Evolutionary conservation across 2,888 invertebrate genomes (phyloP).

Genomic region (Microplitis manilae): DNA sequence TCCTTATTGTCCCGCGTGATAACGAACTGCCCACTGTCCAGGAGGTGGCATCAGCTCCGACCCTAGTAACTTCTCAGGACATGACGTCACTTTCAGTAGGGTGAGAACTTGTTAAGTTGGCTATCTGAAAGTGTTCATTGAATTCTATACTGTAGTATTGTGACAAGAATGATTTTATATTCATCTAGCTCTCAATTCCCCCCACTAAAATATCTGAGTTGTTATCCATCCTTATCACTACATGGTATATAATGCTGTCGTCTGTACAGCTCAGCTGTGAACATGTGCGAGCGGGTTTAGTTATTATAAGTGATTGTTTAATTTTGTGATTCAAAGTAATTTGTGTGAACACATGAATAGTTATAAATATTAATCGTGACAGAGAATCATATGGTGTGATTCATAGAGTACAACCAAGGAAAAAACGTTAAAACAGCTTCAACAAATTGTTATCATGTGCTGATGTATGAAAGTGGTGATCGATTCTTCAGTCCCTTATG

Average conservation of each 20-base stretch:
- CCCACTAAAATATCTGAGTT: too few relatives aligned
- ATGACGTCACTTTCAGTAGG: too few relatives aligned
- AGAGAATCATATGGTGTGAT: neutral
- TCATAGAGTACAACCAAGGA: neutral
- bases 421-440: neutral
- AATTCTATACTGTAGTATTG: too few relatives aligned
- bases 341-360: neutral
- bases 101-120: too few relatives aligned
- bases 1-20: too few relatives aligned
- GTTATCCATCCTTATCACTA: neutral
- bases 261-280: slow-evolving; percentile 64
- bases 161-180: too few relatives aligned
- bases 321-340: neutral
- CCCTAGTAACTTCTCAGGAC: too few relatives aligned
- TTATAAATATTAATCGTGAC: neutral
- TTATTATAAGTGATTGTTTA: neutral
- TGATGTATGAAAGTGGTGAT: neutral
- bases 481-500: neutral
- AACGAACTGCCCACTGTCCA: too few relatives aligned
- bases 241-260: slow-evolving; percentile 52
- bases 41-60: too few relatives aligned
- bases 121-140: too few relatives aligned
- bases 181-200: too few relatives aligned
- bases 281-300: slow-evolving; percentile 51
- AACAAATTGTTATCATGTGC: neutral